Evolutionary conservation across 1,140 invertebrate species (phyloP), one percentile per base, ranked within the genome.

Genomic region (Dysdera silvatica): DNA sequence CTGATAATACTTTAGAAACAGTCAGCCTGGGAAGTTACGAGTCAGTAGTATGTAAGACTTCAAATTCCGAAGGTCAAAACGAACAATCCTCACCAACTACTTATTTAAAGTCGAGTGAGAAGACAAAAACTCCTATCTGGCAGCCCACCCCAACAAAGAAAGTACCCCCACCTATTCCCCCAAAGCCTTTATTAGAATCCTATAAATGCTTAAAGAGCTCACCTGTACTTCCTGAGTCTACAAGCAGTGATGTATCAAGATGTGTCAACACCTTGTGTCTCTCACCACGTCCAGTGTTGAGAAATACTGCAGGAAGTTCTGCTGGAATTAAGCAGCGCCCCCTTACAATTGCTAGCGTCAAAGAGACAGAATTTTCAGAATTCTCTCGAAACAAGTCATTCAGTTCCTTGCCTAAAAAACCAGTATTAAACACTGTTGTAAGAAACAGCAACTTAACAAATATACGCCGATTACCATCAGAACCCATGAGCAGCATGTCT

Each of bases 241-340:
- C n/a, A n/a, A n/a, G n/a, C n/a, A n/a, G n/a, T n/a, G n/a, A n/a
- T 18, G 54, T 45, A 12, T 56, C 54, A n/a, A 18, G 18, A 31
- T 62, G 60, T 55, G 49, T 62, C 23, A 62, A 62, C 56, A 53
- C 52, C 14, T 31, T 62, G 28, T 62, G 52, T 31, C 26, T 62
- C 29, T 62, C 60, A 14, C 60, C 60, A 2, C 54, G 60, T 48
- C 40, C 56, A 10, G 18, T 55, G 40, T 5, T 43, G 10, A 62
- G 56, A 48, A n/a, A n/a, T n/a, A 31, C 56, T 31, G 14, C 29
- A 16, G 56, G 56, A 48, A 53, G 56, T 48, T 18, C 52, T 18
- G 53, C 43, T 55, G 51, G 31, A 16, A 62, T 52, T 14, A 12
- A 48, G 26, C 47, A 55, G 23, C 37, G 60, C 10, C 60, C 60